Conservation (phyloP, 2,888 invertebrate genomes). For the Lypha dubia region DNA sequence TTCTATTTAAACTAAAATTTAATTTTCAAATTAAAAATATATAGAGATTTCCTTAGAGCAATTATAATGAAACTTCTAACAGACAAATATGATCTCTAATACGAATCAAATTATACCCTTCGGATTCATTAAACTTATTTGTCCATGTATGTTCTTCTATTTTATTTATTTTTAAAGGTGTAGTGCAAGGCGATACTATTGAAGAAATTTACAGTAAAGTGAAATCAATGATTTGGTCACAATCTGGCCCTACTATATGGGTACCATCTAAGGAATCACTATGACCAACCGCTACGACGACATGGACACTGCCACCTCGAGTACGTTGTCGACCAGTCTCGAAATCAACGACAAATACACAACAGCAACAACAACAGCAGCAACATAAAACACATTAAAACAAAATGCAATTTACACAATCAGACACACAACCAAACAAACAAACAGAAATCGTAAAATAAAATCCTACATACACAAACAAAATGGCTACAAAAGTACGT, state of each 20-base stretch:
- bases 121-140: neutral
- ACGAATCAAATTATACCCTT: neutral
- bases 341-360: conserved; percentile 81
- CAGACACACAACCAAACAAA: conserved; percentile 25
- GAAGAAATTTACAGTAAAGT: conserved; percentile 98
- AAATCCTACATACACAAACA: conserved; percentile 58
- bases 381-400: conserved; percentile 73
- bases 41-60: too few species aligned
- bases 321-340: conserved; percentile 84
- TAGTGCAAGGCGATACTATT: conserved; percentile 98
- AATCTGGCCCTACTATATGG: conserved; percentile 98
- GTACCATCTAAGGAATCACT: conserved; percentile 97
- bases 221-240: conserved; percentile 96
- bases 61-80: too few species aligned
- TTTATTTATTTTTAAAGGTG: conserved; percentile 85
- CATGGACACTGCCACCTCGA: conserved; percentile 86
- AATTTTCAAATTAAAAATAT: too few species aligned
- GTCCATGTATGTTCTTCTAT: neutral
- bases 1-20: too few species aligned
- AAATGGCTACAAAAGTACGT: conserved; percentile 53
- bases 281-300: conserved; percentile 88
- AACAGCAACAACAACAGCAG: conserved; percentile 75
- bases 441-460: conserved; percentile 22
- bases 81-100: neutral
- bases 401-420: conserved; percentile 20